These are phyloP conservation scores for Turnix velox DNA, from an alignment of 2,113 vertebrate species.

Conservation along the genomic window DNA sequence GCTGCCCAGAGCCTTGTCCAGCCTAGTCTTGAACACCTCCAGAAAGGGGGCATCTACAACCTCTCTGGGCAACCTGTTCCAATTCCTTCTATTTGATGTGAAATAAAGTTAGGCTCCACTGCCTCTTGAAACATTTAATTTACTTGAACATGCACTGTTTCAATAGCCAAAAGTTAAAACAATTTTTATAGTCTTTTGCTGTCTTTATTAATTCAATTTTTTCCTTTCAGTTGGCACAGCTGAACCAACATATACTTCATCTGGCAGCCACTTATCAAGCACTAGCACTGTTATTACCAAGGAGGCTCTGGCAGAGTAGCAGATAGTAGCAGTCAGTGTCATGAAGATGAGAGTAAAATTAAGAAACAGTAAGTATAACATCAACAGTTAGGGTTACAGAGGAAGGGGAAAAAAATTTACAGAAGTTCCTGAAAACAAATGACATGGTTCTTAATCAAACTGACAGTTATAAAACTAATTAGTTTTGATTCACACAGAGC, in stretches of 20 bases:
- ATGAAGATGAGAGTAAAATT: neutral
- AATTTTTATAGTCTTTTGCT: neutral
- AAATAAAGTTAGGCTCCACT: neutral
- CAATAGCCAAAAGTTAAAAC: neutral
- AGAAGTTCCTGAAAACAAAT: neutral
- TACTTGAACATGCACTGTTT: neutral
- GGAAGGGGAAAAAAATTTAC: neutral
- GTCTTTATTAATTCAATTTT: neutral
- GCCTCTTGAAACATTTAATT: neutral
- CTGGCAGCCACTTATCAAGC: neutral
- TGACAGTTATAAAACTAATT: neutral
- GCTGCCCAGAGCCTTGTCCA: no score
- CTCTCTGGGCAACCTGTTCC: no score
- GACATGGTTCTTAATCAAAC: neutral
- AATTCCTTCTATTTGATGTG: neutral
- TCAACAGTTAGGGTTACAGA: neutral
- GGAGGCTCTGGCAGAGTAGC: neutral
- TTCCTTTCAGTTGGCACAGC: neutral
- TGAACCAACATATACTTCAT: neutral
- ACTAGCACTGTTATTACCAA: neutral
- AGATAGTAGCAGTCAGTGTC: slow-evolving; percentile 12
- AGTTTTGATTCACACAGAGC: neutral
- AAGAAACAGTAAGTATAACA: slow-evolving; percentile 6
- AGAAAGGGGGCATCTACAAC: no score
- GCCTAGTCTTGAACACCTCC: no score